Base-by-base conservation (phyloP, 1,140 invertebrate species). In the Drosophila kikkawai region DNA sequence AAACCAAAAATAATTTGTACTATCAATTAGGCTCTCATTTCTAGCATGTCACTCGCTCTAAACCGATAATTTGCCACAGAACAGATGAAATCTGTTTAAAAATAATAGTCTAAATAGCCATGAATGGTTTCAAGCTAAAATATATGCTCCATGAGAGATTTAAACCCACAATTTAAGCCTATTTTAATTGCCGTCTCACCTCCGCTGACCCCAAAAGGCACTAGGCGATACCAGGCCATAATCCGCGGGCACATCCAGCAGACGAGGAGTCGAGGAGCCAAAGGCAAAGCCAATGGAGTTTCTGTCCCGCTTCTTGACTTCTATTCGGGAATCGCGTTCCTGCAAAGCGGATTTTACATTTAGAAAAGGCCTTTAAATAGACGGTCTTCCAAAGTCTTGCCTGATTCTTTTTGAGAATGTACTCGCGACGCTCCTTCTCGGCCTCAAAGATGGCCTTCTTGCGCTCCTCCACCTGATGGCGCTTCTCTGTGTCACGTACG, bases 361-460 rank as follows among this genome's bases (percentile, higher is more conserved):
- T 44, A 51, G 11, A 7, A 45, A 19, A 2, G 2, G 4, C 5
- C 8, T 57, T 17, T 15, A 37, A 12, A 4, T 4, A 5, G 3
- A 55, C 32, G 5, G 0, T 13, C 1, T 15, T 0, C 3, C 4
- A 39, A 32, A 13, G 2, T 45, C 64, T 37, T 42, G 91, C 92
- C 86, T 95, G 95, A 93, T 97, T 97, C 91, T 97, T 96, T 79
- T 96, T 95, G 51, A 98, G 91, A 64, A 98, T 96, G 47, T 96
- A 96, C 93, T 97, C 97, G 75, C 97, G 95, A 73, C 97, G 94
- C 80, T 97, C 97, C 77, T 96, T 93, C 74, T 97, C 97, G 32
- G 97, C 97, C 93, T 98, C 97, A 94, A 96, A 96, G 93, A 98
- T 97, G 88, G 96, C 95, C 61, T 95, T 95, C 93, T 98, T 98